A percentile compares a stretch with the other conserved stretches of the same genome.
Conservation (phyloP, 2,113 vertebrate species). For the Arizona elegans region DNA sequence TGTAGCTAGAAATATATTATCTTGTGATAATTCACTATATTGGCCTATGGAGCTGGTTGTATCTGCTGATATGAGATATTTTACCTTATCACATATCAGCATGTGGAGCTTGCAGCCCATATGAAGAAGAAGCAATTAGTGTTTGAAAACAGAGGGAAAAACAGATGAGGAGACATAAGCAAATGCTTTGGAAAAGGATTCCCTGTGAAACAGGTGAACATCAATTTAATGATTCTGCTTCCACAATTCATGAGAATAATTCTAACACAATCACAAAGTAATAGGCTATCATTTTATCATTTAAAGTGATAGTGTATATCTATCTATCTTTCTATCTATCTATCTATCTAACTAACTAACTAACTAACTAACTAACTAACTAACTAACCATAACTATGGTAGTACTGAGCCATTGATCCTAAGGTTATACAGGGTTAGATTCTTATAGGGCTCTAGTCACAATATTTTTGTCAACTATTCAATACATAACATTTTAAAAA, state of each 20-base stretch:
- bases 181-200: background rate
- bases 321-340: too few relatives aligned
- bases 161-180: background rate
- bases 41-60: background rate
- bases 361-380: too few relatives aligned
- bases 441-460: background rate
- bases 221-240: background rate
- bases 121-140: background rate
- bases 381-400: too few relatives aligned
- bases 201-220: background rate
- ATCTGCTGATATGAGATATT: background rate
- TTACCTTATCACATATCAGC: too few relatives aligned
- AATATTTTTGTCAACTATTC: background rate
- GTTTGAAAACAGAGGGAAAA: constrained; percentile 1
- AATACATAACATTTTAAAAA: background rate
- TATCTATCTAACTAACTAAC: too few relatives aligned
- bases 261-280: background rate
- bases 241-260: background rate
- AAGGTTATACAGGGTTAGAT: background rate
- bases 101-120: constrained; percentile 24
- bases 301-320: too few relatives aligned
- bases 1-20: background rate
- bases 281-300: background rate
- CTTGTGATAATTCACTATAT: background rate
- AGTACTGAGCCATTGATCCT: background rate